Evolutionary conservation across 2,113 vertebrate species (phyloP), one percentile per base, ranked within the genome.

Genomic region (Microcebus jonahi): DNA sequence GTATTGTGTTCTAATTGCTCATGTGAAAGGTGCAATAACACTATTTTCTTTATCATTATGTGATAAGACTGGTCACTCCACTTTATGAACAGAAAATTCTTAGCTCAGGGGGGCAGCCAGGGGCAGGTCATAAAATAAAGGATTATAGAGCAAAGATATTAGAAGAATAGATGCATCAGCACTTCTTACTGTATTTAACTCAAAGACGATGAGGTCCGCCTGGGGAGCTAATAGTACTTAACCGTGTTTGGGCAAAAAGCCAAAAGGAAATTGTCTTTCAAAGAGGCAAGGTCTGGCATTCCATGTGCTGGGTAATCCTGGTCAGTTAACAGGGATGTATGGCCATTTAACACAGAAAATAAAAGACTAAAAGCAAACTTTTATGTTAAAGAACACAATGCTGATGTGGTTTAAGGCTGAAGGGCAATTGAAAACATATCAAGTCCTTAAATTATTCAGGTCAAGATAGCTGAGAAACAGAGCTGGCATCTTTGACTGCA

Each of bases 61-160:
- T 95, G 96, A 97, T 97, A 97, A 97, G 97, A 97, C 95, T 80
- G 95, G 92, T 98, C 97, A 96, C 85, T 15, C 97, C 70, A 83
- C 97, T 98, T 98, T 98, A 98, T 97, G 97, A 98, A 97, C 97
- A 98, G 95, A 91, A 96, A 88, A 97, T 97, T 98, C 97, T 97
- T 98, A 98, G 97, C 98, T 98, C 90, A 97, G 97, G 97, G 97
- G 98, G 98, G 97, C 98, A 98, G 97, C 98, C 94, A 77, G 98
- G 98, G 98, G 98, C 97, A 98, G 96, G 88, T 96, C 94, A 98
- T 98, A 98, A 98, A 98, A 97, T 98, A 98, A 98, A 98, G 94
- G 97, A 98, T 98, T 98, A 98, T 95, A 98, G 90, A 98, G 94
- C 95, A 88, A 90, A 95, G 97, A 98, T 98, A 98, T 98, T 98